Conservation (phyloP, 2,113 vertebrate species). For the Ramphastos sulfuratus region DNA sequence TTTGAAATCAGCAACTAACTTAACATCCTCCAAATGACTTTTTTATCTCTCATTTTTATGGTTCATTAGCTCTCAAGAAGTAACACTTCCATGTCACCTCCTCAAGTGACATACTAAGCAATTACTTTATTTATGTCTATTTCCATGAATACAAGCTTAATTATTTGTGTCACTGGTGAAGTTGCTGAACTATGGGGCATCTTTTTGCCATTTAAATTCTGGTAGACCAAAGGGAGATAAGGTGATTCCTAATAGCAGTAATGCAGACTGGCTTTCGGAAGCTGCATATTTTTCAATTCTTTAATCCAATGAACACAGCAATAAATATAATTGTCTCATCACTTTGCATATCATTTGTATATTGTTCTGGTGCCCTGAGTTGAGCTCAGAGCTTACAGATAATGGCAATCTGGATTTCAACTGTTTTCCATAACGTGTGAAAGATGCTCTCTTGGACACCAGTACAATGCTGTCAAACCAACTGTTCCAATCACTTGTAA, state of each 20-base stretch:
- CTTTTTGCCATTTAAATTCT: not conserved
- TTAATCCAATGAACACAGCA: not conserved
- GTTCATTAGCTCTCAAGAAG: not conserved
- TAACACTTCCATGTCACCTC: not conserved
- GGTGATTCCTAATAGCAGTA: not conserved
- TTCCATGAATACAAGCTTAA: not conserved
- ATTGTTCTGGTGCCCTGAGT: not conserved
- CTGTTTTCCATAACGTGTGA: not conserved
- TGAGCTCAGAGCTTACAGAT: not conserved
- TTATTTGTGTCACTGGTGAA: not conserved
- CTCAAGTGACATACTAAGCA: not conserved
- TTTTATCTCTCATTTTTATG: not conserved
- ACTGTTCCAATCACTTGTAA: not conserved
- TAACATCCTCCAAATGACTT: not conserved
- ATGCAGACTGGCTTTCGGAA: not conserved
- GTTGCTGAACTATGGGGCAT: not conserved
- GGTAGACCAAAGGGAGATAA: not conserved
- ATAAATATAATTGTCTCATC: not conserved
- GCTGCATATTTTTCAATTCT: not conserved
- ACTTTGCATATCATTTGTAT: not conserved
- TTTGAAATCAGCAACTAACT: conserved; percentile 1
- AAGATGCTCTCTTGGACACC: not conserved
- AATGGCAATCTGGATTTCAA: not conserved
- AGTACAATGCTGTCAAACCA: conserved; percentile 8
- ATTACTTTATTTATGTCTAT: not conserved